Evolutionary conservation across 2,888 invertebrate genomes (phyloP), one percentile per base, ranked within the genome.

Genomic region (Apodemia zela): DNA sequence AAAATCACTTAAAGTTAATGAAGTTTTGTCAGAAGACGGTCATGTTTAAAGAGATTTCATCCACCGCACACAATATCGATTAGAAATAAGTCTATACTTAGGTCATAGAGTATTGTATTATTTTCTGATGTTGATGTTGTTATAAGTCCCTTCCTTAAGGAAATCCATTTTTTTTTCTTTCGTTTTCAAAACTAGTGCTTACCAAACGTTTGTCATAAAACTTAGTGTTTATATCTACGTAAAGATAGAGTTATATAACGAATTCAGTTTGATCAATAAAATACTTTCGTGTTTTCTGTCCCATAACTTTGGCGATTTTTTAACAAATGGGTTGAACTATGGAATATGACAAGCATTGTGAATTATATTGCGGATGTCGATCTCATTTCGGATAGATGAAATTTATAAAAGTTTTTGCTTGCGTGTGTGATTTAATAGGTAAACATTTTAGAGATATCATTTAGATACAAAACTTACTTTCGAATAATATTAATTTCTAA

Each of bases 201-300:
- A 10, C 2, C 29, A 33, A 33, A 33, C 33, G 33, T 10, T 33
- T 10, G 33, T 33, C 10, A 33, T 10, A 33, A 33, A 33, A 1
- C 33, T 10, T 33, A 33, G 29, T 33, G 10, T 42, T 42, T 15
- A 42, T 5, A 42, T 13, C 42, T 42, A 15, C 42, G 5, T 15
- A 4, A 15, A 54, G 18, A 25, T 51, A 18, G 49, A 54, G 1
- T 54, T 1, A 13, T 25, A 18, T 54, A 25, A 54, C 25, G 25
- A 25, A 54, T 21, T 11, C 18, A 54, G 54, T 25, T 54, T 54
- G 54, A 54, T 54, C 54, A 25, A 13, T 51, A 51, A 18, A 54
- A 54, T 21, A 6, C 25, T 15, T 54, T 54, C 54, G 25, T 25
- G 54, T 54, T 13, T 54, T 21, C 25, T 25, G 11, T 54, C 11